These are phyloP conservation scores for Ophion ellenae DNA, from an alignment of 2,888 invertebrate species.

Conservation along the genomic window DNA sequence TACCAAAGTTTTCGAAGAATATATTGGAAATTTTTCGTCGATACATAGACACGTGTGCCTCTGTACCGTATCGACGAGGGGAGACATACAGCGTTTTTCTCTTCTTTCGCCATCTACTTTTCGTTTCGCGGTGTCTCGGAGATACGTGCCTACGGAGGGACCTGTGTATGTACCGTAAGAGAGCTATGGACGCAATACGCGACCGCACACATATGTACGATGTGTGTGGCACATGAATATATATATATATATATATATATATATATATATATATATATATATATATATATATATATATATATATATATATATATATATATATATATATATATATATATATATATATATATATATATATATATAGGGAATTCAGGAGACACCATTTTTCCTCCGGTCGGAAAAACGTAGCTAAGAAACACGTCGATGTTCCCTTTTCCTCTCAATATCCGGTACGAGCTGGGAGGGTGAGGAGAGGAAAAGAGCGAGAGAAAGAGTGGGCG, in stretches of 20 bases:
- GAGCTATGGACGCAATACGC: slow-evolving; percentile 20
- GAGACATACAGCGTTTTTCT: slow-evolving; percentile 33
- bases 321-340: not conserved
- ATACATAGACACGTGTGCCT: slow-evolving; percentile 38
- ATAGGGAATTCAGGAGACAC: slow-evolving; percentile 33
- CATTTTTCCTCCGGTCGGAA: slow-evolving; percentile 31
- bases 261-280: not conserved
- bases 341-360: not conserved
- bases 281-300: not conserved
- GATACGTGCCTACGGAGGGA: slow-evolving; percentile 40
- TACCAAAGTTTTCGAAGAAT: slow-evolving; percentile 75
- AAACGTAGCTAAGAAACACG: slow-evolving; percentile 5
- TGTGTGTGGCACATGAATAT: not conserved
- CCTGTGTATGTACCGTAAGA: not conserved
- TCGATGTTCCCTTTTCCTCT: slow-evolving; percentile 16
- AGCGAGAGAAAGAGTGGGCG: not conserved
- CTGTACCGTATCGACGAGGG: slow-evolving; percentile 51
- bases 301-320: not conserved
- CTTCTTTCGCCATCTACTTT: slow-evolving; percentile 39
- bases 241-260: not conserved
- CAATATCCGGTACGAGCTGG: slow-evolving; percentile 5
- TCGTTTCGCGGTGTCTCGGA: slow-evolving; percentile 43
- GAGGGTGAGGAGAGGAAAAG: not conserved
- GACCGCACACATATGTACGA: slow-evolving; percentile 22
- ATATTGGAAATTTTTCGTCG: slow-evolving; percentile 81